Evolutionary conservation across 2,797 vertebrate genomes (phyloP).

Genomic region (Carapus acus): DNA sequence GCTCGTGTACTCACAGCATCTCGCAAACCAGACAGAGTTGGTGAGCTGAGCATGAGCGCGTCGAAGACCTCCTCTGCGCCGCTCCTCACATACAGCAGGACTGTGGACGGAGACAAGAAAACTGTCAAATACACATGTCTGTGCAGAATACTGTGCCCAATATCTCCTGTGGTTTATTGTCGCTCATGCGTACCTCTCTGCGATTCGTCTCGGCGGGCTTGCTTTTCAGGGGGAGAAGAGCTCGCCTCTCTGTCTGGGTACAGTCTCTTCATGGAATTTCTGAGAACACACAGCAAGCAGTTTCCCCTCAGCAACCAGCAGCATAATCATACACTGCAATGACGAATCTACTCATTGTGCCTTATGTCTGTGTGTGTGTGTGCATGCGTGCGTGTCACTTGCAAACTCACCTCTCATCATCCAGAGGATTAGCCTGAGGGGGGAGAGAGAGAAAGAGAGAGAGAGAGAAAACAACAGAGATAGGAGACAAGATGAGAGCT

Average conservation of each 20-base stretch:
- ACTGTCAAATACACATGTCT: not conserved
- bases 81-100: slow-evolving; percentile 87
- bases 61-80: slow-evolving; percentile 90
- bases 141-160: not conserved
- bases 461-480: slow-evolving; percentile 25
- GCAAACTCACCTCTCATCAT: slow-evolving; percentile 72
- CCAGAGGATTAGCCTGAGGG: slow-evolving; percentile 69
- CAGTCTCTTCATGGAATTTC: slow-evolving; percentile 80
- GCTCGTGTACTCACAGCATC: slow-evolving; percentile 80
- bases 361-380: too few relatives aligned
- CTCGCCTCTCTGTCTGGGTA: slow-evolving; percentile 75
- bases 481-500: slow-evolving; percentile 31
- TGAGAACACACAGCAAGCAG: too few relatives aligned
- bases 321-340: too few relatives aligned
- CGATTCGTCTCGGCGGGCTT: slow-evolving; percentile 77
- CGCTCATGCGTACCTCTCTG: slow-evolving; percentile 87
- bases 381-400: too few relatives aligned
- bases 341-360: too few relatives aligned
- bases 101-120: slow-evolving; percentile 58
- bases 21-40: slow-evolving; percentile 84
- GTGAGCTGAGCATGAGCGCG: slow-evolving; percentile 91
- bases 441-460: not conserved
- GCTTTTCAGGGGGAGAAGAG: slow-evolving; percentile 73
- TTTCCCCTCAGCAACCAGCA: too few relatives aligned
- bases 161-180: not conserved